Evolutionary conservation across 2,797 vertebrate species (phyloP), one percentile per base, ranked within the genome.

Genomic region (Coracias cyanogaster): DNA sequence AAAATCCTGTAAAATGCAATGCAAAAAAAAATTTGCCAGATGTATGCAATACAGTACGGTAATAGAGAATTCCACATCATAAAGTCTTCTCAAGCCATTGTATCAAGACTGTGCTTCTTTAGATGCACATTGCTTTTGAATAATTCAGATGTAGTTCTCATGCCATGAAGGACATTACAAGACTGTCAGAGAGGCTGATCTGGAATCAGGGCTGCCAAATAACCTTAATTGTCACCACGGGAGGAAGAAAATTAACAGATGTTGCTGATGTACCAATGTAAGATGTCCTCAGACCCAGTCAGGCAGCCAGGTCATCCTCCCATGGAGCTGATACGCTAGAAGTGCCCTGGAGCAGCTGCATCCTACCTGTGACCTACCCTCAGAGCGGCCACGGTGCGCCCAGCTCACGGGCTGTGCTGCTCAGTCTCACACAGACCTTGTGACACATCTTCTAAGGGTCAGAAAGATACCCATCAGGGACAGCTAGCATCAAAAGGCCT

Each of bases 191-290:
- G 74, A 87, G 22, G 55, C 28, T 89, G 86, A 72, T 89, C 54
- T 70, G 55, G 45, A 91, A 88, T 10, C 55, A 91, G 15, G 15
- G 54, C 33, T 88, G 88, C 85, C 94, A 94, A 95, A 90, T 54
- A 91, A 71, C 45, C 70, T 79, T 86, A 89, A 90, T 20, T 79
- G 71, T 70, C 61, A 52, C 57, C 81, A 66, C 0, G 9, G 73
- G 92, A 96, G 81, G 51, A 84, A 90, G 54, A 65, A 89, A 94
- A 94, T 80, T 62, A 96, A 90, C 66, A 89, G 71, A 93, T 37
- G 39, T 24, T 84, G 65, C 41, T 87, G 57, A 66, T 48, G 54
- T 28, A 94, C 39, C 69, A 43, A 57, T 28, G 24, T 9, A 87
- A 88, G 52, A 82, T 24, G 67, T 25, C 6, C 46, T 73, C 46